Conservation (phyloP, 2,888 invertebrate species). For the Diadromus collaris region DNA sequence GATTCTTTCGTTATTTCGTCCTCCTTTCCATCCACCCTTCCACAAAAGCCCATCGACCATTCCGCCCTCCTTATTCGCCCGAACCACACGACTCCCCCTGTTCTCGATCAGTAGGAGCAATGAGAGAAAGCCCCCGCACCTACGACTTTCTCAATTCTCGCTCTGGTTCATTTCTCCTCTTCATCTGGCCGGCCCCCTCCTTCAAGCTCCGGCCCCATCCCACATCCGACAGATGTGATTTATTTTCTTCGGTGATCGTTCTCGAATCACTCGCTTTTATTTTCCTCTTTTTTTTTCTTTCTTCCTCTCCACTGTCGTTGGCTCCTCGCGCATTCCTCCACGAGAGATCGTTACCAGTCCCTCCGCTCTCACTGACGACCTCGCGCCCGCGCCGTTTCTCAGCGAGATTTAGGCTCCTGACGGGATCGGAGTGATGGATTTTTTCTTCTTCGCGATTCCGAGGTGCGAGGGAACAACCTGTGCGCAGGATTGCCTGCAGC, state of each 20-base stretch:
- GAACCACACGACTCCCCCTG: constrained; percentile 3
- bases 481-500: constrained; percentile 19
- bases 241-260: constrained; percentile 49
- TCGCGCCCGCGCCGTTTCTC: background rate
- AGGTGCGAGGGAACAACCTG: constrained; percentile 2
- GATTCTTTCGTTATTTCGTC: constrained; percentile 24
- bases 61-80: constrained; percentile 14
- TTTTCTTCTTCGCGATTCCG: constrained; percentile 24
- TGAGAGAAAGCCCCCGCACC: constrained; percentile 23
- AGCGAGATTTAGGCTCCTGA: constrained; percentile 9
- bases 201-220: background rate
- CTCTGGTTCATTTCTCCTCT: constrained; percentile 36
- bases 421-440: constrained; percentile 40
- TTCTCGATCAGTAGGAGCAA: constrained; percentile 27
- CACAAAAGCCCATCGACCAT: constrained; percentile 19
- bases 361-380: constrained; percentile 20
- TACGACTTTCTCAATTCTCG: constrained; percentile 30
- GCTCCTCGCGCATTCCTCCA: constrained; percentile 17
- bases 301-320: constrained; percentile 16
- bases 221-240: constrained; percentile 51
- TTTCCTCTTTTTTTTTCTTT: constrained; percentile 31
- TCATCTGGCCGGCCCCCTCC: constrained; percentile 3
- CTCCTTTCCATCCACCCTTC: constrained; percentile 22
- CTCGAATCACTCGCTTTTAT: constrained; percentile 52
- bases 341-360: constrained; percentile 15